These are phyloP conservation scores for Seriola aureovittata DNA, from an alignment of 2,113 vertebrate genomes.

Conservation along the genomic window DNA sequence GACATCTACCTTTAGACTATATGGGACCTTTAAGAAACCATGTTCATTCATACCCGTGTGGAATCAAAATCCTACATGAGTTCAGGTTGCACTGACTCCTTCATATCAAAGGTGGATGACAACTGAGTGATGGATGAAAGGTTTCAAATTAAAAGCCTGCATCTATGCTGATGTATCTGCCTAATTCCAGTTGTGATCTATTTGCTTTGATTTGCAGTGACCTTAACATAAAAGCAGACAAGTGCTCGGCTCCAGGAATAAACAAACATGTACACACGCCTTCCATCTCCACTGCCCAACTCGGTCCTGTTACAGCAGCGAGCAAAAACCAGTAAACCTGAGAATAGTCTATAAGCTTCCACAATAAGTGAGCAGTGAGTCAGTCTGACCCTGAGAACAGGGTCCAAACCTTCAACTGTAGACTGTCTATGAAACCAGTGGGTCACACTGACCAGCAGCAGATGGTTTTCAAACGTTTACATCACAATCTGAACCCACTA, in stretches of 20 bases:
- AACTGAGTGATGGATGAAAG: constrained; percentile 4
- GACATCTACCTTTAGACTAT: too few relatives aligned
- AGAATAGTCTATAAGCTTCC: constrained; percentile 20
- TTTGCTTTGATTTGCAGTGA: constrained; percentile 33
- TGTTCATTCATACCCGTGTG: not conserved
- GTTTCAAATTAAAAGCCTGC: constrained; percentile 8
- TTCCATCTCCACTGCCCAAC: not conserved
- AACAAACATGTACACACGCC: not conserved
- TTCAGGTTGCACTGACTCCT: not conserved
- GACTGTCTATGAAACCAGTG: not conserved
- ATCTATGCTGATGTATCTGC: not conserved
- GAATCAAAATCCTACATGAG: not conserved
- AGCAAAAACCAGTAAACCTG: constrained; percentile 33
- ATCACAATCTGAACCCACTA: not conserved
- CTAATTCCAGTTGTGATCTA: constrained; percentile 12
- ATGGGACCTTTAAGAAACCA: not conserved
- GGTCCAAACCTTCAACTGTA: not conserved
- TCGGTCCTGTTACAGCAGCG: not conserved
- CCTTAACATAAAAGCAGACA: constrained; percentile 41
- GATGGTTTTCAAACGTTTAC: not conserved
- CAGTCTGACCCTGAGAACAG: not conserved
- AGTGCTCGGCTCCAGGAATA: not conserved
- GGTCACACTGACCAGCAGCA: not conserved
- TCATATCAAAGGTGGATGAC: not conserved
- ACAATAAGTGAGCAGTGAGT: not conserved